phyloP scores from a whole-genome alignment of 1,140 invertebrate species.

The Bombus pascuorum region DNA sequence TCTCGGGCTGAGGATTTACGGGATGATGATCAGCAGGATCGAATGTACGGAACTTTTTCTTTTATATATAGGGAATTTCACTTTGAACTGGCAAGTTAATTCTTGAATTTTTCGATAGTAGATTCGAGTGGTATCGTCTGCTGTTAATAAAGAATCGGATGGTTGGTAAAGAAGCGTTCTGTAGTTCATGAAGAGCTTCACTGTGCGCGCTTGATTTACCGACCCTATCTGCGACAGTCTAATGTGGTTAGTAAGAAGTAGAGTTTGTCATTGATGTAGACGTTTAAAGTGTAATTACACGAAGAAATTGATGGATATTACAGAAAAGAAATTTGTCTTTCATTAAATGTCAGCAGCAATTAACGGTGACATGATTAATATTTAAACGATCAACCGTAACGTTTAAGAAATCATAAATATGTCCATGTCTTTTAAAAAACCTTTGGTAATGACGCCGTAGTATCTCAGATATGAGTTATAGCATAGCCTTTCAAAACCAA shows the following conservation, averaged over 20 bases:
- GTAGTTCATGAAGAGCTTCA: not conserved
- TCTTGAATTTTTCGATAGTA: not conserved
- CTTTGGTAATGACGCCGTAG: not conserved
- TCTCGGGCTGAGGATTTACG: not conserved
- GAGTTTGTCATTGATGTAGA: constrained; percentile 53
- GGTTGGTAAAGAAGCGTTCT: constrained; percentile 16
- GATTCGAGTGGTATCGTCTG: not conserved
- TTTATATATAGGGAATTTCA: not conserved
- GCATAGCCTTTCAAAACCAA: not conserved
- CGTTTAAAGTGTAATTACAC: not conserved
- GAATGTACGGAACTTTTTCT: not conserved
- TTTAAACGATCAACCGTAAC: not conserved
- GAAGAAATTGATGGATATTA: not conserved
- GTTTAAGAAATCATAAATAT: not conserved
- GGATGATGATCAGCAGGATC: not conserved
- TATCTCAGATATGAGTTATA: not conserved
- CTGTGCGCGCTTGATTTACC: not conserved
- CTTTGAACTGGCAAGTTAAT: not conserved
- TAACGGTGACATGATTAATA: not conserved
- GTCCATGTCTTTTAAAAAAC: not conserved
- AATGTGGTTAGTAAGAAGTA: not conserved
- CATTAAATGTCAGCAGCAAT: not conserved
- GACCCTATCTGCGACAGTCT: not conserved
- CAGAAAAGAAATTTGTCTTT: not conserved
- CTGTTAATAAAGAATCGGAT: not conserved